These are phyloP conservation scores for Litoditis marina DNA, from an alignment of 2,888 invertebrate genomes.

Conservation along the genomic window DNA sequence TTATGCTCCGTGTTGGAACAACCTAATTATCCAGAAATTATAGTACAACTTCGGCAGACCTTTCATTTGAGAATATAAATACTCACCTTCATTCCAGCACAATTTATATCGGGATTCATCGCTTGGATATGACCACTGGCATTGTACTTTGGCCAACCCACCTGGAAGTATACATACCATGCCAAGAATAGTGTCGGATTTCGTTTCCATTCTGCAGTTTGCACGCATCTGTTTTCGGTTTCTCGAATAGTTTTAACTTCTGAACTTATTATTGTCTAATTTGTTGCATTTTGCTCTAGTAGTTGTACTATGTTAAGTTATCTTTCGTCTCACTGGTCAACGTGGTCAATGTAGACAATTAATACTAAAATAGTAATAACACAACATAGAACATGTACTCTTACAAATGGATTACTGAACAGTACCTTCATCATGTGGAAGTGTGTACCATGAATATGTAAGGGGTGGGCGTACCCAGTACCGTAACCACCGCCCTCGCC, in stretches of 20 bases:
- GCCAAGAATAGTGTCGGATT: no score
- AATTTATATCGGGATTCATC: slow-evolving; percentile 45
- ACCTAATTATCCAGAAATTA: no score
- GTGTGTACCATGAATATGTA: slow-evolving; percentile 56
- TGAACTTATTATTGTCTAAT: not conserved
- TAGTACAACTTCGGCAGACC: not conserved
- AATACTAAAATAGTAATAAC: no score
- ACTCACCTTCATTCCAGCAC: slow-evolving; percentile 22
- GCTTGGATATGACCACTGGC: slow-evolving; percentile 33
- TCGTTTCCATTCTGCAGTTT: no score
- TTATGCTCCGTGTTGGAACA: no score
- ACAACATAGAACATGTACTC: no score
- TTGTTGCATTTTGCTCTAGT: not conserved
- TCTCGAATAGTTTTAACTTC: not conserved
- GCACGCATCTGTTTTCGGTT: no score
- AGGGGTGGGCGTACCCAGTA: slow-evolving; percentile 51
- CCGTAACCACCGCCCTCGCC: slow-evolving; percentile 46
- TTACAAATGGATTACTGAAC: no score
- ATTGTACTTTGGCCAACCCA: slow-evolving; percentile 48
- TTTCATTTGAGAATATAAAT: not conserved
- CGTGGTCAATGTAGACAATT: no score
- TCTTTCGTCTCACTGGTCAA: no score
- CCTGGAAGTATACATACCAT: slow-evolving; percentile 17
- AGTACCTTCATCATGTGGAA: slow-evolving; percentile 53
- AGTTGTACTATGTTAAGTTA: no score